Evolutionary conservation across 2,888 invertebrate species (phyloP).

Genomic region (Amorpha juglandis): DNA sequence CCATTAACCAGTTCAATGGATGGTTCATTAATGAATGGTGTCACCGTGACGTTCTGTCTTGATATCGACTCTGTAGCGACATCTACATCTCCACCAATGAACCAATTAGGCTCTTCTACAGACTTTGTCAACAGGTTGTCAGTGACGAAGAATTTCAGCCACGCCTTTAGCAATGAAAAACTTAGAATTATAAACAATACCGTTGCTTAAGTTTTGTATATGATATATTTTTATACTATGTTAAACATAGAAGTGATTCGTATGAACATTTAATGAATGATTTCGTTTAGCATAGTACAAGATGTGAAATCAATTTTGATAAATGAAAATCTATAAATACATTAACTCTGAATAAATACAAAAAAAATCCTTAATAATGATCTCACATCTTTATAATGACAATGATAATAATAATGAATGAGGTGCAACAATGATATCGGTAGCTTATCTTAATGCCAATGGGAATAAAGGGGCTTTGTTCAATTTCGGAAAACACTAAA

Average conservation of each 20-base stretch:
- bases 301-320: slow-evolving; percentile 22
- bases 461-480: slow-evolving; percentile 80
- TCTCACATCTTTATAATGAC: slow-evolving; percentile 32
- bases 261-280: slow-evolving; percentile 8
- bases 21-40: slow-evolving; percentile 71
- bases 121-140: slow-evolving; percentile 79
- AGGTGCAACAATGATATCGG: slow-evolving; percentile 41
- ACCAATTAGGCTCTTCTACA: slow-evolving; percentile 79
- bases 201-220: slow-evolving; percentile 1
- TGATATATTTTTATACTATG: neutral
- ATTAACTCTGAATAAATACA: slow-evolving; percentile 2
- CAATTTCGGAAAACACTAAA: slow-evolving; percentile 33
- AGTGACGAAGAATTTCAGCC: slow-evolving; percentile 85
- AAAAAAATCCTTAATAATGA: slow-evolving; percentile 30
- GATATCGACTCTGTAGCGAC: slow-evolving; percentile 70
- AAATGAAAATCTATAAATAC: neutral
- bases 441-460: slow-evolving; percentile 64
- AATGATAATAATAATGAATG: slow-evolving; percentile 33
- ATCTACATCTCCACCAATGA: slow-evolving; percentile 69
- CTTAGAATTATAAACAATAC: slow-evolving; percentile 30
- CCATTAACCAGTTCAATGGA: slow-evolving; percentile 80
- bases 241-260: slow-evolving; percentile 11
- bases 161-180: slow-evolving; percentile 81
- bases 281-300: slow-evolving; percentile 1
- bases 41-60: slow-evolving; percentile 62